phyloP scores from a whole-genome alignment of 2,888 invertebrate genomes.

The Aporophyla nigra region DNA sequence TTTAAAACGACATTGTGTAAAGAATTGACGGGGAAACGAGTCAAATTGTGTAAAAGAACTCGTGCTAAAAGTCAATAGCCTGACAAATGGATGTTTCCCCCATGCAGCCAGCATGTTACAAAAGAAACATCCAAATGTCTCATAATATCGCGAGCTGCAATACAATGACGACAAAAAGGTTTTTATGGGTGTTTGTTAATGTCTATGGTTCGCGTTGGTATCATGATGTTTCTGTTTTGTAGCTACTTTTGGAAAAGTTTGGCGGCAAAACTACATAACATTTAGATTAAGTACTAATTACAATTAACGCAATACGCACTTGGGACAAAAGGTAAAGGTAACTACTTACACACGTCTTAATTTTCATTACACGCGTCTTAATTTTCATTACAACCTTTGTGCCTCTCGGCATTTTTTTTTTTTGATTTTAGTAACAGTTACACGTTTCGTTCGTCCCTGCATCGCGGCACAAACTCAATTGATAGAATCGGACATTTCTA shows the following conservation, averaged over 20 bases:
- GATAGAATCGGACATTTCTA: conserved; percentile 23
- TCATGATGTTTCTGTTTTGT: background rate
- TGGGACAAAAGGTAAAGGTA: background rate
- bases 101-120: conserved; percentile 53
- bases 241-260: background rate
- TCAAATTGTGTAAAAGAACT: conserved; percentile 58
- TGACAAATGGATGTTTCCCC: conserved; percentile 64
- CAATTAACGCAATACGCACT: conserved; percentile 8
- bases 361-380: conserved; percentile 8
- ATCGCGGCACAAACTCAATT: conserved; percentile 38
- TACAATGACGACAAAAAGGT: conserved; percentile 54
- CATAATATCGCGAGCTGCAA: conserved; percentile 59
- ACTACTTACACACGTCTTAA: background rate
- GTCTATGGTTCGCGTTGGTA: conserved; percentile 24
- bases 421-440: background rate
- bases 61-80: conserved; percentile 65
- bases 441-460: background rate
- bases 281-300: conserved; percentile 20
- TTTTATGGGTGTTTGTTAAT: conserved; percentile 50
- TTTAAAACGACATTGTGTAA: conserved; percentile 50
- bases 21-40: conserved; percentile 50
- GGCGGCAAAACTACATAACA: background rate
- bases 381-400: conserved; percentile 11
- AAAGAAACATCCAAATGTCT: conserved; percentile 63
- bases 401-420: background rate